Evolutionary conservation across 2,797 vertebrate species (phyloP).

Genomic region (Poeciliopsis paucimaculata): DNA sequence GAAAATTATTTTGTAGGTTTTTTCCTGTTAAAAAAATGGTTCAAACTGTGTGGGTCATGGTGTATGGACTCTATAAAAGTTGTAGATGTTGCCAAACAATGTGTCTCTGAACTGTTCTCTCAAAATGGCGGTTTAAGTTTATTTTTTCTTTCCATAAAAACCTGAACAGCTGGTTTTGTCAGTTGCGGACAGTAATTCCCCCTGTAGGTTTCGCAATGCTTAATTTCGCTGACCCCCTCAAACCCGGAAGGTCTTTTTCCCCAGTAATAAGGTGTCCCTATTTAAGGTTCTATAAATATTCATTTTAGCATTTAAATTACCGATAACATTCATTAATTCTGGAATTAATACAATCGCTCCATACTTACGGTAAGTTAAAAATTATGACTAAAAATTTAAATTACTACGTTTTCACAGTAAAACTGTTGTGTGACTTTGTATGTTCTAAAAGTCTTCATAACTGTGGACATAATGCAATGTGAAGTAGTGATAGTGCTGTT

Average conservation of each 20-base stretch:
- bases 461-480: neutral
- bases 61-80: neutral
- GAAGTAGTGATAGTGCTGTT: neutral
- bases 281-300: neutral
- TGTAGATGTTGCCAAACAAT: neutral
- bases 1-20: neutral
- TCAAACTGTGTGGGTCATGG: neutral
- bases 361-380: neutral
- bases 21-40: neutral
- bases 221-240: no score
- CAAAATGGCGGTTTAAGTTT: slow-evolving; percentile 14
- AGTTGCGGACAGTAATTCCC: neutral
- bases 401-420: neutral
- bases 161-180: slow-evolving; percentile 34
- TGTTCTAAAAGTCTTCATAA: neutral
- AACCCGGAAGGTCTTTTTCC: neutral
- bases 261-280: neutral
- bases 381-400: neutral
- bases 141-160: neutral
- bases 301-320: neutral
- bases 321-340: neutral
- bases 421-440: neutral
- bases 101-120: neutral
- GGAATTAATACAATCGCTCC: neutral
- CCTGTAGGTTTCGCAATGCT: slow-evolving; percentile 16